Evolutionary conservation across 2,888 invertebrate species (phyloP).

Genomic region (Eupithecia abbreviata): DNA sequence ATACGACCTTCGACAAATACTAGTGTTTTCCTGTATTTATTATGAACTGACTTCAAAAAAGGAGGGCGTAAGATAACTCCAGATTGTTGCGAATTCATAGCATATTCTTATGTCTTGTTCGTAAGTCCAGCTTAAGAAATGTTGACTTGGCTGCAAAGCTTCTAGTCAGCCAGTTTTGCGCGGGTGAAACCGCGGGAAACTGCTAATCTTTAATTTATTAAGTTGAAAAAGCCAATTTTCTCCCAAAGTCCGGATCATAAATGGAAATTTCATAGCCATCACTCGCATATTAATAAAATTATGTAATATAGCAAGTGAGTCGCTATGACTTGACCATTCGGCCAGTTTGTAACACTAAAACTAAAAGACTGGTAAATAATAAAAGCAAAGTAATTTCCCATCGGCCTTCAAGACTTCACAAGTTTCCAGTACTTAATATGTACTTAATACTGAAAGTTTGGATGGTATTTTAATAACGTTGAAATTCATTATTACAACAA

Average conservation of each 20-base stretch:
- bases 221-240: not conserved
- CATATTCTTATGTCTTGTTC: not conserved
- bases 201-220: too few relatives aligned
- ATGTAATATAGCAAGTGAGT: not conserved
- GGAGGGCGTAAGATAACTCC: too few relatives aligned
- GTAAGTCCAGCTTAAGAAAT: not conserved
- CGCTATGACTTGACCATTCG: not conserved
- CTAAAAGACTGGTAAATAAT: not conserved
- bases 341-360: not conserved
- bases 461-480: constrained; percentile 10
- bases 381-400: constrained; percentile 5
- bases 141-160: not conserved
- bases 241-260: not conserved
- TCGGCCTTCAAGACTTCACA: constrained; percentile 5
- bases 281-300: not conserved
- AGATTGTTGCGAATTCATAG: too few relatives aligned
- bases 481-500: constrained; percentile 7
- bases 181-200: too few relatives aligned
- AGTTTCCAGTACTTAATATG: not conserved
- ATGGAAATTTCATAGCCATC: not conserved
- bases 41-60: too few relatives aligned
- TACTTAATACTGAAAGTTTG: not conserved
- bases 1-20: not conserved
- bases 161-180: not conserved
- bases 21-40: too few relatives aligned